phyloP scores from a whole-genome alignment of 2,113 vertebrate species.

The Plecturocebus donacophilus region DNA sequence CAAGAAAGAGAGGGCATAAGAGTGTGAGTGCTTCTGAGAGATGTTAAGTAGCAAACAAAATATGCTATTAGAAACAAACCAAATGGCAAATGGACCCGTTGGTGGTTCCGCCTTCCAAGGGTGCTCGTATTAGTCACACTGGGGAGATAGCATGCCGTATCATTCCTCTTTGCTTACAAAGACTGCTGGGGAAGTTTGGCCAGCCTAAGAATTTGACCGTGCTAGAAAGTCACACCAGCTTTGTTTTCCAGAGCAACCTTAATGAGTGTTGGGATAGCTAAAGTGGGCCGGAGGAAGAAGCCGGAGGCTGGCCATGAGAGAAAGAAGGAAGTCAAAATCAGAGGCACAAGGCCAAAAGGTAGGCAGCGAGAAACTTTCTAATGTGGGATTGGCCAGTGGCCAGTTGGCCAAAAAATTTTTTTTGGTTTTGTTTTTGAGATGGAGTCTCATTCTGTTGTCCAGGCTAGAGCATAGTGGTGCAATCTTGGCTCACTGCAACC shows the following conservation, averaged over 20 bases:
- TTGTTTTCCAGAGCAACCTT: not conserved
- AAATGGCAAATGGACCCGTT: not conserved
- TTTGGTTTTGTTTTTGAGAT: too few relatives aligned
- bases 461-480: too few relatives aligned
- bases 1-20: not conserved
- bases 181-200: not conserved
- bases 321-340: not conserved
- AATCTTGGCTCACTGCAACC: too few relatives aligned
- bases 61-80: not conserved
- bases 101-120: not conserved
- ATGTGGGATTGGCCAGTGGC: fast-evolving
- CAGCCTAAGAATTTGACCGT: not conserved
- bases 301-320: not conserved
- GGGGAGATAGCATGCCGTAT: not conserved
- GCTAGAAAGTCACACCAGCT: not conserved
- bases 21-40: not conserved
- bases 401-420: too few relatives aligned
- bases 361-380: not conserved
- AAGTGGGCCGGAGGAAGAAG: not conserved
- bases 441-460: too few relatives aligned
- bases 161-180: not conserved
- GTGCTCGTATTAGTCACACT: fast-evolving
- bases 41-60: not conserved
- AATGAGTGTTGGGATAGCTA: not conserved
- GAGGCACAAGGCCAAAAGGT: not conserved